These are phyloP conservation scores for Caenorhabditis afra DNA, from an alignment of 2,888 invertebrate genomes.

Conservation along the genomic window DNA sequence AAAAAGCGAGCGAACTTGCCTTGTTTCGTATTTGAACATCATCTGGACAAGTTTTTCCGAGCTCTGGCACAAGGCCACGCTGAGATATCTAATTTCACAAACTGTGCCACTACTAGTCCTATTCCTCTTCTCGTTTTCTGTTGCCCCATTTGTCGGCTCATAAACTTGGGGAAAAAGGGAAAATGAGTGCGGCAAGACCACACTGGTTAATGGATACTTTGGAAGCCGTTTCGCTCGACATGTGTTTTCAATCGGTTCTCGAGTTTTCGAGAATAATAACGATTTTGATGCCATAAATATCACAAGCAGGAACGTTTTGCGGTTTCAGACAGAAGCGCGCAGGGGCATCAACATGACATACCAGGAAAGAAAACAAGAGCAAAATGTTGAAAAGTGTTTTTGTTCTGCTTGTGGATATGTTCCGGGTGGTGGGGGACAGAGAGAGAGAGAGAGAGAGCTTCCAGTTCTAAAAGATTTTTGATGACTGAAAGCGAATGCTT, in stretches of 20 bases:
- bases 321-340: conserved; percentile 13
- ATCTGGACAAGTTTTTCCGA: conserved; percentile 29
- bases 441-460: not conserved
- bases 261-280: too few relatives aligned
- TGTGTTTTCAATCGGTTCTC: conserved; percentile 23
- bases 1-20: conserved; percentile 5
- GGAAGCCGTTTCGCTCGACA: not conserved
- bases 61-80: conserved; percentile 9
- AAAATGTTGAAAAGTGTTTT: conserved; percentile 41
- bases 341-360: conserved; percentile 21
- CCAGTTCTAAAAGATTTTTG: conserved; percentile 11
- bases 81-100: conserved; percentile 50
- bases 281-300: not conserved
- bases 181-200: not conserved
- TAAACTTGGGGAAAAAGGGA: conserved; percentile 30
- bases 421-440: too few relatives aligned
- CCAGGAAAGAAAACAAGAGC: conserved; percentile 42
- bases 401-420: conserved; percentile 12
- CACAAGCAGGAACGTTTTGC: conserved; percentile 4
- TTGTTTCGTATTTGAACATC: conserved; percentile 32
- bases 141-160: conserved; percentile 32
- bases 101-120: conserved; percentile 23
- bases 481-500: conserved; percentile 11
- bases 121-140: conserved; percentile 17
- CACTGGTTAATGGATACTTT: too few relatives aligned